Evolutionary conservation across 2,797 vertebrate species (phyloP).

Genomic region (Alcedo quadribrachys): DNA sequence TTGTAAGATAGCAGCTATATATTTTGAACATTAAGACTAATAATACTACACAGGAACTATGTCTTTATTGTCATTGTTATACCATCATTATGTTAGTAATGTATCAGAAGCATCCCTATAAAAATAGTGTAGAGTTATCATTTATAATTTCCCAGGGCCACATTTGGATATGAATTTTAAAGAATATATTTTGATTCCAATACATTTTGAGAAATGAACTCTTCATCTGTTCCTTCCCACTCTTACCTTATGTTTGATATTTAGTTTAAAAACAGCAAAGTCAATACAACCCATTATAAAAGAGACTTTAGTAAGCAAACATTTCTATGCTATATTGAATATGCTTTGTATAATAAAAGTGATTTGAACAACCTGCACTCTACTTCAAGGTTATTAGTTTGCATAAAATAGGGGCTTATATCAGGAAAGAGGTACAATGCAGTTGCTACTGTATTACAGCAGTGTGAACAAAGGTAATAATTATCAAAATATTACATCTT

Average conservation of each 20-base stretch:
- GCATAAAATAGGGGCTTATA: neutral
- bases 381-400: slow-evolving; percentile 33
- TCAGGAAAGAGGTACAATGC: neutral
- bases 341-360: slow-evolving; percentile 19
- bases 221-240: slow-evolving; percentile 69
- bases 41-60: neutral
- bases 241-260: slow-evolving; percentile 56
- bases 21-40: neutral
- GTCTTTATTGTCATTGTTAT: slow-evolving; percentile 8
- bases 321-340: slow-evolving; percentile 44
- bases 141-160: slow-evolving; percentile 57
- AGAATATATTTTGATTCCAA: slow-evolving; percentile 53
- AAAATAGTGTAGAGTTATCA: slow-evolving; percentile 39
- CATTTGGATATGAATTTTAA: slow-evolving; percentile 62
- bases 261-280: slow-evolving; percentile 59
- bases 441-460: neutral
- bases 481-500: slow-evolving; percentile 15
- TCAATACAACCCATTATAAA: slow-evolving; percentile 52
- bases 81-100: slow-evolving; percentile 14
- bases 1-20: neutral
- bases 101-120: neutral
- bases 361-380: slow-evolving; percentile 13
- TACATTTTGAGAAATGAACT: slow-evolving; percentile 55
- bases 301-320: slow-evolving; percentile 33
- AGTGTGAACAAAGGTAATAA: slow-evolving; percentile 24